These are phyloP conservation scores for Neotoma lepida DNA, from an alignment of 2,113 vertebrate genomes.

Conservation along the genomic window DNA sequence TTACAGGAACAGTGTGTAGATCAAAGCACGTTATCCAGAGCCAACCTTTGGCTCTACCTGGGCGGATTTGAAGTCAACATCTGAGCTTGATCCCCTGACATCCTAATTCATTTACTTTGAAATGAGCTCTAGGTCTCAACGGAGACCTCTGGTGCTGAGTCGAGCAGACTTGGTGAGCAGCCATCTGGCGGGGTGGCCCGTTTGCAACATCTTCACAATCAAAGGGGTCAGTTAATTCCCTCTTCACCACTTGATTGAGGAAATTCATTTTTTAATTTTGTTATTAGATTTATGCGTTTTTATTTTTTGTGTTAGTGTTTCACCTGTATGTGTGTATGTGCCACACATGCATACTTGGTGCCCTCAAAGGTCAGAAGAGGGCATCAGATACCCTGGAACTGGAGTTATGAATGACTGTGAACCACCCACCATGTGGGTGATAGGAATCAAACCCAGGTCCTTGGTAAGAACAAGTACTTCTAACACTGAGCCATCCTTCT, in stretches of 20 bases:
- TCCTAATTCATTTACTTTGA: neutral
- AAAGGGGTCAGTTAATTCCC: neutral
- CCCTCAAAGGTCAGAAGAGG: neutral
- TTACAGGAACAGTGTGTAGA: neutral
- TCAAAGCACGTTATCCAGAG: neutral
- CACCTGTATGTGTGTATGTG: neutral
- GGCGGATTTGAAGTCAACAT: too few species aligned
- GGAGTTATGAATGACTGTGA: neutral
- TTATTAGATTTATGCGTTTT: neutral
- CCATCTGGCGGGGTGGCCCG: neutral
- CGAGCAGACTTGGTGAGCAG: neutral
- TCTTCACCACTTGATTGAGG: neutral
- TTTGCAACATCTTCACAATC: slow-evolving; percentile 17
- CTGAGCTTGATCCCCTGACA: neutral
- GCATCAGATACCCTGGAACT: neutral
- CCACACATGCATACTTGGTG: neutral
- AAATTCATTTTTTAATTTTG: neutral
- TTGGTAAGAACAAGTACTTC: neutral
- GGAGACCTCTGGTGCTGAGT: neutral
- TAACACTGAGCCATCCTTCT: neutral
- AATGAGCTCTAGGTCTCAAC: neutral
- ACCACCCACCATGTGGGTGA: too few species aligned
- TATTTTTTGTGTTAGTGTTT: neutral
- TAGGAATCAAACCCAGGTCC: too few species aligned
- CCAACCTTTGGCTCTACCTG: neutral